Conservation (phyloP, 2,113 vertebrate genomes). For the Cavia aperea region DNA sequence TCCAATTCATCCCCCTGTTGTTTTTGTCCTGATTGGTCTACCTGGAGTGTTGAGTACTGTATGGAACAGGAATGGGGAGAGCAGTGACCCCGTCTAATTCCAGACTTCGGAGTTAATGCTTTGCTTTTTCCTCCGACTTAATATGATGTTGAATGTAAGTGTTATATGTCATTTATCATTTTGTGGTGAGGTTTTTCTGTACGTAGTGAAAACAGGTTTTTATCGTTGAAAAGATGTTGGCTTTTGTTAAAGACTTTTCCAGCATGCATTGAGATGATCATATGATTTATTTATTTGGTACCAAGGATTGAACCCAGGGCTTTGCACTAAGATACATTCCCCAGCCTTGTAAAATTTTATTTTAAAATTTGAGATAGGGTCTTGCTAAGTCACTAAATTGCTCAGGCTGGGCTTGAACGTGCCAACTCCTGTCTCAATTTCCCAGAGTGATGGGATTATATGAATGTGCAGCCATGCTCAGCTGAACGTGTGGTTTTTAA, state of each 20-base stretch:
- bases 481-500: background rate
- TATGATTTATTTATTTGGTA: background rate
- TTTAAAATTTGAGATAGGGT: background rate
- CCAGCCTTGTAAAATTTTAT: background rate
- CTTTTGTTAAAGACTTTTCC: background rate
- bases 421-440: background rate
- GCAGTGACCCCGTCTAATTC: background rate
- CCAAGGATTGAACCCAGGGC: background rate
- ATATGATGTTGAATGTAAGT: background rate
- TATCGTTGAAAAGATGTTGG: background rate
- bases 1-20: background rate
- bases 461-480: background rate
- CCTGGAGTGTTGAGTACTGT: background rate
- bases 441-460: background rate
- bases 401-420: background rate
- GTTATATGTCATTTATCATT: background rate
- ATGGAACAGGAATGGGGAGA: background rate
- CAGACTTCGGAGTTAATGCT: background rate
- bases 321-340: background rate
- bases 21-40: background rate
- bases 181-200: background rate
- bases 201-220: background rate
- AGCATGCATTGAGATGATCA: background rate
- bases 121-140: background rate
- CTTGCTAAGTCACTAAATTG: background rate